Conservation (phyloP, 1,140 invertebrate species). For the Drosophila grimshawi region DNA sequence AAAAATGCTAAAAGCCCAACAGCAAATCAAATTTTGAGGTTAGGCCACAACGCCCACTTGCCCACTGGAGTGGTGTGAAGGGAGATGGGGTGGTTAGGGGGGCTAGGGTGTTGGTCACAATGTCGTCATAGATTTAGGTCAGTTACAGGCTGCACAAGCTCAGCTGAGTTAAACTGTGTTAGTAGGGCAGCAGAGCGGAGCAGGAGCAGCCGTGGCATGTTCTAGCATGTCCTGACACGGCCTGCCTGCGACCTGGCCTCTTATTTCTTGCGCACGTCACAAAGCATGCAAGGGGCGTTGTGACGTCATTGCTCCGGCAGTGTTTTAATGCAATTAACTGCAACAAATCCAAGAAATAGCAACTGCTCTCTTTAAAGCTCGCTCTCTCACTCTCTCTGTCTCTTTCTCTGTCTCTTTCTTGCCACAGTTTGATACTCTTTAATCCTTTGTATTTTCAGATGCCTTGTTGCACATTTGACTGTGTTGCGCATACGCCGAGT, state of each 20-base stretch:
- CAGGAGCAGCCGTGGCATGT: not conserved
- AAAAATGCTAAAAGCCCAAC: conserved; percentile 9
- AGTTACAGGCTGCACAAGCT: conserved; percentile 33
- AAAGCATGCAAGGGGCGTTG: conserved; percentile 8
- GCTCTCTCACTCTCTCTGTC: conserved; percentile 34
- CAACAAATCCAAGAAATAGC: conserved; percentile 20
- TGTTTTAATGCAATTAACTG: conserved; percentile 60
- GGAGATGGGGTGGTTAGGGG: too few relatives aligned
- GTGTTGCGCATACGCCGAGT: conserved; percentile 53
- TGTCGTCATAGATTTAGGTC: conserved; percentile 73
- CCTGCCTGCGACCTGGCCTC: conserved; percentile 17
- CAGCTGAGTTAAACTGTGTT: conserved; percentile 48
- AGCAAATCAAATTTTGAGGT: conserved; percentile 40
- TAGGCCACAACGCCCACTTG: conserved; percentile 23
- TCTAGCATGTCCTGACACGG: conserved; percentile 1
- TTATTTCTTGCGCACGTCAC: conserved; percentile 57
- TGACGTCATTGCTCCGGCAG: conserved; percentile 60
- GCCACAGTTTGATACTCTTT: conserved; percentile 8
- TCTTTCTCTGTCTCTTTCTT: conserved; percentile 45
- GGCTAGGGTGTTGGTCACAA: not conserved
- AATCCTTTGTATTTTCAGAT: conserved; percentile 9
- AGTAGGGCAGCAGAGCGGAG: conserved; percentile 46
- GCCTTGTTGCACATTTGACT: conserved; percentile 69
- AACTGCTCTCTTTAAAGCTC: conserved; percentile 27
- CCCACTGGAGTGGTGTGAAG: not conserved